A percentile compares a stretch with the other conserved stretches of the same genome.
phyloP scores from a whole-genome alignment of 2,797 vertebrate species.

The Sternarchorhynchus goeldii region DNA sequence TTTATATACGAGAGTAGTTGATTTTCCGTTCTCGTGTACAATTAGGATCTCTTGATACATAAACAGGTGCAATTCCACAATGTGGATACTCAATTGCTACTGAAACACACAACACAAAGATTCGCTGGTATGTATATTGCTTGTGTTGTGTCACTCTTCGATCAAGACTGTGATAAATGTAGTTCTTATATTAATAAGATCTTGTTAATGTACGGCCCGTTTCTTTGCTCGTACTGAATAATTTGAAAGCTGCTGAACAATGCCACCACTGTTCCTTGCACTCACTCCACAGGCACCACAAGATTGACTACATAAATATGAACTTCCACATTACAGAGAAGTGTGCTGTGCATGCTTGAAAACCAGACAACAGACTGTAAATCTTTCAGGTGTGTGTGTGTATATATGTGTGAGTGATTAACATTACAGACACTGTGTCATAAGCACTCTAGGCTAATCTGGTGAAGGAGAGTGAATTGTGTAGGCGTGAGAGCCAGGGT shows the following conservation, averaged over 20 bases:
- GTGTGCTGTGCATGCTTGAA: neutral
- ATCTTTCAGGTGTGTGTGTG: neutral
- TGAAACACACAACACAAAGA: too few relatives aligned
- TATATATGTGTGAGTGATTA: neutral
- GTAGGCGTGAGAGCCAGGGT: neutral
- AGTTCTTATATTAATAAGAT: too few relatives aligned
- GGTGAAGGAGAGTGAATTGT: neutral
- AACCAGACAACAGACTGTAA: neutral
- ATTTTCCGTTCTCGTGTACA: too few relatives aligned
- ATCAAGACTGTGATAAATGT: too few relatives aligned
- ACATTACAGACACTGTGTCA: neutral
- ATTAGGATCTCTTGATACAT: too few relatives aligned
- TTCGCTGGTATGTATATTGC: too few relatives aligned
- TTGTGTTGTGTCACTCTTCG: too few relatives aligned
- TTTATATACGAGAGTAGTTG: too few relatives aligned
- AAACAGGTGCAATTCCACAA: too few relatives aligned
- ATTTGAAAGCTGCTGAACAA: neutral
- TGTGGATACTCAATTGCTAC: too few relatives aligned
- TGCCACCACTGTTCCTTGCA: neutral
- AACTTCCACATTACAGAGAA: neutral
- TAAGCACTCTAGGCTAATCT: neutral
- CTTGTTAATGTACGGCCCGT: too few relatives aligned
- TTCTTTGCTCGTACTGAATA: neutral
- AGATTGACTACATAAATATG: neutral
- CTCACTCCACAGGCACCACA: neutral